phyloP scores from a whole-genome alignment of 2,113 vertebrate species.

The human (Homo sapiens) region GRCh38 chr4:90124001-90124500 shows the following conservation, averaged over 20 bases:
- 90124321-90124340: not conserved
- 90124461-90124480: slow-evolving; percentile 72
- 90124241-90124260: not conserved
- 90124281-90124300: not conserved
- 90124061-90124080: not conserved
- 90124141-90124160: not conserved
- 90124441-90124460: slow-evolving; percentile 78
- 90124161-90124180: not conserved
- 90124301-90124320: not conserved
- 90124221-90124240: not conserved
- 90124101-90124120: not conserved
- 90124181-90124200: not conserved
- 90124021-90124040: not conserved
- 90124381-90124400: slow-evolving; percentile 60
- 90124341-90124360: slow-evolving; percentile 51
- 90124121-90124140: not conserved
- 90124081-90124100: not conserved
- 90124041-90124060: not conserved
- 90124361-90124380: slow-evolving; percentile 54
- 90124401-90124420: slow-evolving; percentile 69
- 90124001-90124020: not conserved
- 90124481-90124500: slow-evolving; percentile 73
- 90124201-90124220: not conserved
- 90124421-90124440: slow-evolving; percentile 78
- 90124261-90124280: slow-evolving; percentile 4